Conservation (phyloP, 2,113 vertebrate species). For the Esox niger region DNA sequence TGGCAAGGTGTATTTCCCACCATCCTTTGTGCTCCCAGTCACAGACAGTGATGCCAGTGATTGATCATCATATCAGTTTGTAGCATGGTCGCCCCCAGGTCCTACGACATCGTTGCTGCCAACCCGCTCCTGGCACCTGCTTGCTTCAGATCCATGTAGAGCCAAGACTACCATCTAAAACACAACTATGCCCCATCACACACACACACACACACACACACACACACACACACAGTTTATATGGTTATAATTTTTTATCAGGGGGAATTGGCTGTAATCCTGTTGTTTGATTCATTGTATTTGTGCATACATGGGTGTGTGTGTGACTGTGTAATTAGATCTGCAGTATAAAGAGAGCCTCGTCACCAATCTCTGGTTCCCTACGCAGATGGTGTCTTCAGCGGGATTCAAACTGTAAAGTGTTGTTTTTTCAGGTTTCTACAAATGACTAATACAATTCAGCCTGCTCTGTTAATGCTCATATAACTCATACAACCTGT, state of each 20-base stretch:
- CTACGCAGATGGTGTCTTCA: conserved; percentile 58
- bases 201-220: background rate
- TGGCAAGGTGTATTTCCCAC: conserved; percentile 34
- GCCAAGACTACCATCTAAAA: too few species aligned
- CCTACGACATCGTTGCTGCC: too few species aligned
- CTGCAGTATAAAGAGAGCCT: conserved; percentile 30
- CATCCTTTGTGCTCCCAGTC: conserved; percentile 41
- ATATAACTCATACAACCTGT: conserved; percentile 21
- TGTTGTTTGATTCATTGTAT: conserved; percentile 21
- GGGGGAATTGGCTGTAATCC: background rate
- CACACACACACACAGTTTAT: background rate
- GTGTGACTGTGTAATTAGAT: conserved; percentile 32
- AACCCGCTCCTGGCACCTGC: too few species aligned
- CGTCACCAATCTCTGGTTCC: conserved; percentile 26
- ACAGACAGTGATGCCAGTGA: conserved; percentile 34
- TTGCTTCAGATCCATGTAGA: too few species aligned
- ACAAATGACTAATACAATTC: conserved; percentile 45
- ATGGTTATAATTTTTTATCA: conserved; percentile 7
- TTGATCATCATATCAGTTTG: conserved; percentile 34
- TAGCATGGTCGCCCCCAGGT: conserved; percentile 16
- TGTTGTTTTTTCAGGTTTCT: conserved; percentile 28
- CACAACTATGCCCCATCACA: background rate
- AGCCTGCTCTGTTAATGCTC: conserved; percentile 35
- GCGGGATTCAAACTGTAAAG: conserved; percentile 44
- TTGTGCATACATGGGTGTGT: too few species aligned